These are phyloP conservation scores for Potamarius usumacintae DNA, from an alignment of 2,113 vertebrate species.

Conservation along the genomic window DNA sequence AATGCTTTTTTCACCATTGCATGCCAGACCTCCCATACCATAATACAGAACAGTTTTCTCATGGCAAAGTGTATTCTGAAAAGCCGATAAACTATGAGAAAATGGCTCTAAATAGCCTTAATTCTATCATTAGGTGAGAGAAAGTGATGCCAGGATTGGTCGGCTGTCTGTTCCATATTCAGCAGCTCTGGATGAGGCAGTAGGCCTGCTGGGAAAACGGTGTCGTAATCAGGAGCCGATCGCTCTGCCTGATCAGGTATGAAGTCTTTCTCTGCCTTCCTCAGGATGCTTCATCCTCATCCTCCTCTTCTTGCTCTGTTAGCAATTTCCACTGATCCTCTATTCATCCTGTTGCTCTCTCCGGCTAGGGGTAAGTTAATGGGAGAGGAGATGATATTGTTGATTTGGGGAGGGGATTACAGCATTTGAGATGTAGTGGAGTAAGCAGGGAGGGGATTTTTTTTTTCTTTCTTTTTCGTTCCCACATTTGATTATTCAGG, in stretches of 20 bases:
- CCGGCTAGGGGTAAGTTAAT: slow-evolving; percentile 61
- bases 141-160: slow-evolving; percentile 84
- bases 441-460: slow-evolving; percentile 68
- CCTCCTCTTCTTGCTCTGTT: slow-evolving; percentile 69
- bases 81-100: slow-evolving; percentile 73
- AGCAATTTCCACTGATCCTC: slow-evolving; percentile 88
- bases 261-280: slow-evolving; percentile 56
- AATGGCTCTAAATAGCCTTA: slow-evolving; percentile 99
- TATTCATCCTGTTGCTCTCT: slow-evolving; percentile 70
- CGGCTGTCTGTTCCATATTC: slow-evolving; percentile 92
- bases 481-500: slow-evolving; percentile 92
- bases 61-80: slow-evolving; percentile 65
- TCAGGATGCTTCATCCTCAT: slow-evolving; percentile 50
- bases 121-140: slow-evolving; percentile 97
- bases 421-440: slow-evolving; percentile 63
- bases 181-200: slow-evolving; percentile 88
- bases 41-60: slow-evolving; percentile 63
- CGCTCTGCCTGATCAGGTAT: slow-evolving; percentile 92
- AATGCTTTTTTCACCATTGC: slow-evolving; percentile 68
- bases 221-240: slow-evolving; percentile 97
- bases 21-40: slow-evolving; percentile 75
- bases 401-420: slow-evolving; percentile 63
- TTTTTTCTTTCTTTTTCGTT: slow-evolving; percentile 83
- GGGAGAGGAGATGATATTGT: slow-evolving; percentile 41
- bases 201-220: slow-evolving; percentile 98